These are phyloP conservation scores for Pseudoatta argentina DNA, from an alignment of 1,140 invertebrate species.

Conservation along the genomic window DNA sequence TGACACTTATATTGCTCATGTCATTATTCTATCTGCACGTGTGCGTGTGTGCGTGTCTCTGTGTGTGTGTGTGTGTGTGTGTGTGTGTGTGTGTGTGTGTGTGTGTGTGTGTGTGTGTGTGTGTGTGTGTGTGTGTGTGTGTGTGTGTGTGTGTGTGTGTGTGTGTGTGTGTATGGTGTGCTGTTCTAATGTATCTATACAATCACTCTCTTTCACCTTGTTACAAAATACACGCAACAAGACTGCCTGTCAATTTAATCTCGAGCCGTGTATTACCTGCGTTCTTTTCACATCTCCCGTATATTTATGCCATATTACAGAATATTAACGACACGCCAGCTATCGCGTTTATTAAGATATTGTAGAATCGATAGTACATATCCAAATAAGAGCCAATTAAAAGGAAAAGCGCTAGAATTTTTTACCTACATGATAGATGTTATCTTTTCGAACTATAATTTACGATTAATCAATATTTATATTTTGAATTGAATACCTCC, in stretches of 20 bases:
- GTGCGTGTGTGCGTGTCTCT: not conserved
- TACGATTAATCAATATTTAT: conserved; percentile 6
- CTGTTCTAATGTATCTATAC: not conserved
- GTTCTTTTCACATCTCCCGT: conserved; percentile 55
- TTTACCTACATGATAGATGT: not conserved
- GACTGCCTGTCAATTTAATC: conserved; percentile 66
- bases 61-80: no score
- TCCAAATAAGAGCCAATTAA: conserved; percentile 34
- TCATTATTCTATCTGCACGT: not conserved
- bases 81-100: not conserved
- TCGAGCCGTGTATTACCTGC: conserved; percentile 44
- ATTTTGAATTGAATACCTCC: conserved; percentile 38
- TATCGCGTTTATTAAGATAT: conserved; percentile 59
- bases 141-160: not conserved
- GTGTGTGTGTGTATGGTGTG: not conserved
- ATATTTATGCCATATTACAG: conserved; percentile 61
- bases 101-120: not conserved
- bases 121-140: not conserved
- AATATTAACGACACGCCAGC: conserved; percentile 68
- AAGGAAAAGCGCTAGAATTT: not conserved
- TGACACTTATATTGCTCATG: not conserved
- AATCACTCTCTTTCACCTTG: not conserved
- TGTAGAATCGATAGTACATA: conserved; percentile 5
- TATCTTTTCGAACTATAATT: conserved; percentile 27
- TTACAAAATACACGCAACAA: conserved; percentile 28